Conservation (phyloP, 2,797 vertebrate genomes). For the Pangasius djambal region DNA sequence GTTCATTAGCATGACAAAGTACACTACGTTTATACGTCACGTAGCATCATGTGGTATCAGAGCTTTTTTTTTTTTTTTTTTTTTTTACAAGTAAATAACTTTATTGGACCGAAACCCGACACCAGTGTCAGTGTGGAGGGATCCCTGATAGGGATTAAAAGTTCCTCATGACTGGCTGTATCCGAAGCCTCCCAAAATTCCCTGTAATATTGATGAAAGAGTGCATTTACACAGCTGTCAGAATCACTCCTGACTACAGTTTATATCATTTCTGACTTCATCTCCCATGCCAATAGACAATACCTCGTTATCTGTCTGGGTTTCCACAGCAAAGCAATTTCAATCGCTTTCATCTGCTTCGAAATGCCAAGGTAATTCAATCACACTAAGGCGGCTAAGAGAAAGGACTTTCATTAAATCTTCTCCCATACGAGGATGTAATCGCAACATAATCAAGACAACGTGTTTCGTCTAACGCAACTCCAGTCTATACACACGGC, state of each 20-base stretch:
- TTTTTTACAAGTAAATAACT: not conserved
- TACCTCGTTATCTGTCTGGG: conserved; percentile 30
- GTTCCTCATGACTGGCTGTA: not conserved
- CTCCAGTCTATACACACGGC: not conserved
- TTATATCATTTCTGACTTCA: conserved; percentile 13
- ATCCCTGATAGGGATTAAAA: not conserved
- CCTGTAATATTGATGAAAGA: conserved; percentile 13
- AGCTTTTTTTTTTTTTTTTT: not conserved
- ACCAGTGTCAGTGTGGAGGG: too few species aligned
- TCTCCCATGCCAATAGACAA: conserved; percentile 22
- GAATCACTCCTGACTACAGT: not conserved
- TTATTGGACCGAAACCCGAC: too few species aligned
- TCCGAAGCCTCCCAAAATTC: not conserved
- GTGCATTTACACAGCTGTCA: not conserved
- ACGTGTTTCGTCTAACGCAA: conserved; percentile 39
- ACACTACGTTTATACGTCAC: not conserved
- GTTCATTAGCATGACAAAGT: not conserved
- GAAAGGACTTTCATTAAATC: conserved; percentile 55
- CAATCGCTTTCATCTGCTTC: conserved; percentile 44
- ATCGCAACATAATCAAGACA: conserved; percentile 55
- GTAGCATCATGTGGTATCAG: not conserved
- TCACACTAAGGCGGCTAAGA: conserved; percentile 37
- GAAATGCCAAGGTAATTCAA: conserved; percentile 46
- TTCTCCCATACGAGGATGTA: conserved; percentile 48
- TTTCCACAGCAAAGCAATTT: conserved; percentile 50